phyloP scores from a whole-genome alignment of 1,140 invertebrate species.

The Pogonomyrmex barbatus region DNA sequence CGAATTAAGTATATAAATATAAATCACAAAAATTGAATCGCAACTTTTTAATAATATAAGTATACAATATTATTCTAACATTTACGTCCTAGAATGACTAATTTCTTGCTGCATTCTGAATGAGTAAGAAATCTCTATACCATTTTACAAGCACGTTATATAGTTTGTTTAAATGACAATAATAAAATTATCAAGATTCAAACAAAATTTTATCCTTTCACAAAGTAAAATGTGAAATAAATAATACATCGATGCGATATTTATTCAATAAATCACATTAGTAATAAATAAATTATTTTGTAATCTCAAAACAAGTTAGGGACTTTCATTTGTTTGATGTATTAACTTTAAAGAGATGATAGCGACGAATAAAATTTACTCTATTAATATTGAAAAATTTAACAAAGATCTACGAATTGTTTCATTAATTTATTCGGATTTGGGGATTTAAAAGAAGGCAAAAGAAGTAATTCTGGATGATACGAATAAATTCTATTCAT shows the following conservation, averaged over 20 bases:
- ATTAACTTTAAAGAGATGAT: background rate
- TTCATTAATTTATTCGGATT: background rate
- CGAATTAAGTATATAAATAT: slow-evolving; percentile 30
- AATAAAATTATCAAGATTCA: background rate
- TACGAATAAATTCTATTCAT: slow-evolving; percentile 4
- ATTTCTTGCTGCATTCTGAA: slow-evolving; percentile 75
- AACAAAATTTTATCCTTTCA: background rate
- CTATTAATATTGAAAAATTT: slow-evolving; percentile 9
- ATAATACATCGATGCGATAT: background rate
- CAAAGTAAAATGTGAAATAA: background rate
- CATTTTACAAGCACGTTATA: slow-evolving; percentile 1
- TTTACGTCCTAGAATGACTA: slow-evolving; percentile 66
- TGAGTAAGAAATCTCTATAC: slow-evolving; percentile 19
- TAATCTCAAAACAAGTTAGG: slow-evolving; percentile 7
- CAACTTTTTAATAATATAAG: slow-evolving; percentile 25
- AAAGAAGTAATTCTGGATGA: background rate
- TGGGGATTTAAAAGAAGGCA: background rate
- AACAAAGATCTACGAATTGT: background rate
- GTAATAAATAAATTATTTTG: background rate
- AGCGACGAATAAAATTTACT: slow-evolving; percentile 25
- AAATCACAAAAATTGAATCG: background rate
- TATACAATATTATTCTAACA: slow-evolving; percentile 37
- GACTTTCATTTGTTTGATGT: slow-evolving; percentile 51
- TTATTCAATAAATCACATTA: slow-evolving; percentile 15
- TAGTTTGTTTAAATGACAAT: background rate